Conservation (phyloP, 2,797 vertebrate species). For the Poeciliopsis gracilis region DNA sequence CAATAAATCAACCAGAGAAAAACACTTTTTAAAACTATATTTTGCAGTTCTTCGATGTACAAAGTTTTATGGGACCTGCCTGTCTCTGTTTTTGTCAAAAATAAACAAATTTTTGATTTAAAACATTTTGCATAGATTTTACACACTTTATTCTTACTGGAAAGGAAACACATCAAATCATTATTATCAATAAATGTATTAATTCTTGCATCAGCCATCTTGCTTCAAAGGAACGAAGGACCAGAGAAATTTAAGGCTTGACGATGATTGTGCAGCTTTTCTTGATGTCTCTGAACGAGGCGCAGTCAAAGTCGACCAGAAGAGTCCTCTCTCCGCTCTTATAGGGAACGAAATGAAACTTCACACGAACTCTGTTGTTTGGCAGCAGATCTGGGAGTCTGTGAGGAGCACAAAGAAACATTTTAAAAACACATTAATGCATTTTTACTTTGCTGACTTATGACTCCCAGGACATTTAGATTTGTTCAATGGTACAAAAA, state of each 20-base stretch:
- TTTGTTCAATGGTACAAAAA: not conserved
- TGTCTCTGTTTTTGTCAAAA: too few relatives aligned
- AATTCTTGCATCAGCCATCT: not conserved
- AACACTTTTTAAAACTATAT: not conserved
- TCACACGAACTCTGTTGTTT: accelerated
- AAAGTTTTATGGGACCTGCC: not conserved
- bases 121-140: too few relatives aligned
- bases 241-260: not conserved
- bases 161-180: not conserved
- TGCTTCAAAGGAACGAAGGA: not conserved
- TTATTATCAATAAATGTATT: not conserved
- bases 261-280: slow-evolving; percentile 31
- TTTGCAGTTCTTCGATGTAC: not conserved
- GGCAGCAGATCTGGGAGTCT: slow-evolving; percentile 49
- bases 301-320: slow-evolving; percentile 71
- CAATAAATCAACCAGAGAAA: not conserved
- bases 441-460: not conserved
- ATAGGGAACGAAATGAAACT: slow-evolving; percentile 44
- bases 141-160: too few relatives aligned
- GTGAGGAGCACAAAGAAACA: not conserved
- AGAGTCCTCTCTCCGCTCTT: slow-evolving; percentile 73
- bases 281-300: slow-evolving; percentile 77
- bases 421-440: not conserved
- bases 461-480: not conserved
- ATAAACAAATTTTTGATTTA: too few relatives aligned